Percentiles rank a stretch among this genome's conserved stretches.
Evolutionary conservation across 1,140 invertebrate species (phyloP).

Genomic region (Brachionus rotundiformis): DNA sequence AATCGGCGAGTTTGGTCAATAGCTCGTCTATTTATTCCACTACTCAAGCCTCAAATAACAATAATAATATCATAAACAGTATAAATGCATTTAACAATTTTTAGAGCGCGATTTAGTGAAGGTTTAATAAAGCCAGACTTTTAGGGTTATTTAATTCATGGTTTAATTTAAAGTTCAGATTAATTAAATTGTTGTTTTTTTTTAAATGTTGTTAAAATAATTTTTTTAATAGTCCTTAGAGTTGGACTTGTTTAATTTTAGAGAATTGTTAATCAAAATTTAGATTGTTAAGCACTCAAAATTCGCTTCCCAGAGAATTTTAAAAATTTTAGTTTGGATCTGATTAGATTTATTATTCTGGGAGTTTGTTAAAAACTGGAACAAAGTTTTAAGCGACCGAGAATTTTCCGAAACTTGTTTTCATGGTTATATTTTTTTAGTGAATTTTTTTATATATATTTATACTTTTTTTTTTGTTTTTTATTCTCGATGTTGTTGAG

Average conservation of each 20-base stretch:
- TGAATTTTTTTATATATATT: background rate
- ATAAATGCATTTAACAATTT: constrained; percentile 38
- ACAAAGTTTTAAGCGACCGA: background rate
- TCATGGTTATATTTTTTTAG: background rate
- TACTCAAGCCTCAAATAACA: background rate
- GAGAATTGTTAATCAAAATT: constrained; percentile 31
- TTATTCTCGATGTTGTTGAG: background rate
- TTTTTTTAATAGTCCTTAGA: background rate
- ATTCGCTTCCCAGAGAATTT: constrained; percentile 8
- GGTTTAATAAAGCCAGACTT: background rate
- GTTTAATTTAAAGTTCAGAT: constrained; percentile 27
- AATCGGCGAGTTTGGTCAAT: background rate
- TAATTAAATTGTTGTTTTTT: constrained; percentile 32
- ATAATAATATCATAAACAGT: constrained; percentile 23
- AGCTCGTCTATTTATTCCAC: constrained; percentile 11
- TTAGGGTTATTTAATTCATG: background rate
- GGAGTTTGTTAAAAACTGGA: background rate
- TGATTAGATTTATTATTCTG: background rate
- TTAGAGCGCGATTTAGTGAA: background rate
- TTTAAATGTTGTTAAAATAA: constrained; percentile 19
- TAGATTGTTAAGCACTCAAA: background rate
- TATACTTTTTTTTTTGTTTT: no score
- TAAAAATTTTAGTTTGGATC: background rate
- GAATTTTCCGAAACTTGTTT: background rate
- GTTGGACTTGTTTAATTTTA: background rate